phyloP scores from a whole-genome alignment of 1,140 invertebrate species.

The Papilio xuthus region DNA sequence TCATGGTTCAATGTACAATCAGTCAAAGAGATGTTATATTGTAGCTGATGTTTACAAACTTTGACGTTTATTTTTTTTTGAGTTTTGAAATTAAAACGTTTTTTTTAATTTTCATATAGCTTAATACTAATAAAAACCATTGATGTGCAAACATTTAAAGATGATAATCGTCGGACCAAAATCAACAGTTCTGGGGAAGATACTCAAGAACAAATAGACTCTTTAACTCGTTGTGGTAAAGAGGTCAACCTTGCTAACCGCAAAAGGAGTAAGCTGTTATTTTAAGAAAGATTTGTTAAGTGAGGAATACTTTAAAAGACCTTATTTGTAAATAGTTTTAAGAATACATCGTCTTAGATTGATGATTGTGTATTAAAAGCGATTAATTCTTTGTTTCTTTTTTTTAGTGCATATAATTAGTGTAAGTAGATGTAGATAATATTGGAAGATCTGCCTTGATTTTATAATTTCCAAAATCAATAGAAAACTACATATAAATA shows the following conservation, averaged over 20 bases:
- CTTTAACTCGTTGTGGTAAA: not conserved
- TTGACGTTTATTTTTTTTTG: no score
- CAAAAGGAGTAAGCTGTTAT: slow-evolving; percentile 9
- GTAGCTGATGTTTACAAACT: not conserved
- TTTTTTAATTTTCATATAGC: no score
- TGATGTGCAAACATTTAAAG: no score
- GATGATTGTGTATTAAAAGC: no score
- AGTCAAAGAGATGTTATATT: not conserved
- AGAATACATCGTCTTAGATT: no score
- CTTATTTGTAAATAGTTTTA: not conserved
- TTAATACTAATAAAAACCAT: no score
- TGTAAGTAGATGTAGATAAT: not conserved
- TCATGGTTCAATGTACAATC: not conserved
- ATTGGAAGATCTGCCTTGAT: not conserved
- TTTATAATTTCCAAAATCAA: not conserved
- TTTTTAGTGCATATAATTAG: no score
- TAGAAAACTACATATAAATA: not conserved
- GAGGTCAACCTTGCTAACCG: not conserved
- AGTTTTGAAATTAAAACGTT: no score
- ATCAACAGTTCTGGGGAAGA: not conserved
- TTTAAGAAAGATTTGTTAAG: not conserved
- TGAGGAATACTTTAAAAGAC: not conserved
- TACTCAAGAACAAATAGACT: not conserved
- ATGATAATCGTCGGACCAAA: not conserved
- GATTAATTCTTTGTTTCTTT: no score